Conservation (phyloP, 2,888 invertebrate species). For the Anarsia innoxiella region DNA sequence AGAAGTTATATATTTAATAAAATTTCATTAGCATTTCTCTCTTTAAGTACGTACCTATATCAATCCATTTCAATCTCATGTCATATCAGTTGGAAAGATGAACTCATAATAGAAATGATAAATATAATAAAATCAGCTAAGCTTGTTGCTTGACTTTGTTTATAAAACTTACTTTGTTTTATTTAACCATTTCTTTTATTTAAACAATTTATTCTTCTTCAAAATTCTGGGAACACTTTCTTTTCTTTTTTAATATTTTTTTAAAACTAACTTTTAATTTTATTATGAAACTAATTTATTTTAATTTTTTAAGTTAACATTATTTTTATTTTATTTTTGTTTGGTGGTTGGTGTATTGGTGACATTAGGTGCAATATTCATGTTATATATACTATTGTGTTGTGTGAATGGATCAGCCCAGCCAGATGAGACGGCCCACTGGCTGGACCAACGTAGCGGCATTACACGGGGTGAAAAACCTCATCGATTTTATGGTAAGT, state of each 20-base stretch:
- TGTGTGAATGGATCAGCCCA: slow-evolving; percentile 73
- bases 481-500: slow-evolving; percentile 72
- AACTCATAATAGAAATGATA: too few relatives aligned
- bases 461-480: slow-evolving; percentile 52
- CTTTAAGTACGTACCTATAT: too few relatives aligned
- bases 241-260: slow-evolving; percentile 11
- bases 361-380: slow-evolving; percentile 71
- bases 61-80: too few relatives aligned
- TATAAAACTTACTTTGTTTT: too few relatives aligned
- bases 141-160: too few relatives aligned
- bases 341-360: slow-evolving; percentile 69
- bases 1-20: too few relatives aligned
- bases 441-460: slow-evolving; percentile 63
- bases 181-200: too few relatives aligned
- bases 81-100: too few relatives aligned
- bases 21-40: too few relatives aligned
- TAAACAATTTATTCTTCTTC: too few relatives aligned
- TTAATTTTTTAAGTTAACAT: slow-evolving; percentile 48
- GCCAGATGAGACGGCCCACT: slow-evolving; percentile 67
- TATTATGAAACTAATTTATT: slow-evolving; percentile 25
- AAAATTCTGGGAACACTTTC: too few relatives aligned
- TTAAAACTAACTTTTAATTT: slow-evolving; percentile 3
- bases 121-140: too few relatives aligned
- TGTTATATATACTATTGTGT: slow-evolving; percentile 75
- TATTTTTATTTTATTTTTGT: slow-evolving; percentile 65